Evolutionary conservation across 2,888 invertebrate species (phyloP).

Genomic region (Synanthedon vespiformis): DNA sequence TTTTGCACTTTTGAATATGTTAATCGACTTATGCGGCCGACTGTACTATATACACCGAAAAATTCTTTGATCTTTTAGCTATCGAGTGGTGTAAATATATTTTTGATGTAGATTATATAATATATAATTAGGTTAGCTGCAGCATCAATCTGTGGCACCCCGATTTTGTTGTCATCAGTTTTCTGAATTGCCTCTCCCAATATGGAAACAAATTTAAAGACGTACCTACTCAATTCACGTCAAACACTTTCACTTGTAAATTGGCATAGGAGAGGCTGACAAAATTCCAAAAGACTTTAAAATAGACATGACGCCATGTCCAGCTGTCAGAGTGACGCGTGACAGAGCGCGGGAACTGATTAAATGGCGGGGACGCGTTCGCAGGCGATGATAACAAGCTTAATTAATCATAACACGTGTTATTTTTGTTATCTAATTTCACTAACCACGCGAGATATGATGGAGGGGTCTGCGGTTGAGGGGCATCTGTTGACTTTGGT

Average conservation of each 20-base stretch:
- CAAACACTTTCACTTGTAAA: background rate
- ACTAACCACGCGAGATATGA: constrained; percentile 29
- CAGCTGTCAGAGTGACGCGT: constrained; percentile 18
- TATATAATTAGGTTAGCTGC: no score
- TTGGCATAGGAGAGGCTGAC: background rate
- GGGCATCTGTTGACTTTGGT: constrained; percentile 42
- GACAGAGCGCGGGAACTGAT: constrained; percentile 41
- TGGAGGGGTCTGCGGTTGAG: constrained; percentile 17
- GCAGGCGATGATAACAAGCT: constrained; percentile 44
- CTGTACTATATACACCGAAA: no score
- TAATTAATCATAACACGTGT: constrained; percentile 60
- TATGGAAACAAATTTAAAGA: no score
- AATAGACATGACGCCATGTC: constrained; percentile 16
- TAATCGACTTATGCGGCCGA: no score
- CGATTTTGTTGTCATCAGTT: no score
- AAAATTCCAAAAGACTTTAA: background rate
- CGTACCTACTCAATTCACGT: no score
- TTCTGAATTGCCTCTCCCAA: no score
- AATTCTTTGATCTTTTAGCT: no score
- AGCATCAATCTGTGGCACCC: no score
- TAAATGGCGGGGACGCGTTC: constrained; percentile 34
- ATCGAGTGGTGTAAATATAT: no score
- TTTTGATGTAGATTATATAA: no score
- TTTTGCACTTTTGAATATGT: no score
- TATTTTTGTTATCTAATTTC: constrained; percentile 53